Evolutionary conservation across 2,113 vertebrate genomes (phyloP).

Genomic region (Cyprinodon tularosa): DNA sequence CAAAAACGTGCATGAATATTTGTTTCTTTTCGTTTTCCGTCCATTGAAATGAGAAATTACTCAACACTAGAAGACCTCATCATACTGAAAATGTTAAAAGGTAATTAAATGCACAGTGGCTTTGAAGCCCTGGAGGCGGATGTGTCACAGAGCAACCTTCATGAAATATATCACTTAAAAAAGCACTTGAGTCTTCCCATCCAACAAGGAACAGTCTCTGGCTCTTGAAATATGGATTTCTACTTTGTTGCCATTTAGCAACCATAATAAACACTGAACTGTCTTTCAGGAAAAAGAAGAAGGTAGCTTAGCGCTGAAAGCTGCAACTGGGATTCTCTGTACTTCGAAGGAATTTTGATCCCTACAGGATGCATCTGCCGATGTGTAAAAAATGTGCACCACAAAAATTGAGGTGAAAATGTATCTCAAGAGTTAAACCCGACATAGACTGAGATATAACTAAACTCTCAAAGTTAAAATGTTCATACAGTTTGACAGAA

Average conservation of each 20-base stretch:
- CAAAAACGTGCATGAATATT: neutral
- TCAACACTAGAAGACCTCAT: constrained; percentile 15
- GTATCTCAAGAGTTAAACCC: constrained; percentile 3
- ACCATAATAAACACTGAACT: constrained; percentile 23
- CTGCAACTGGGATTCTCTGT: constrained; percentile 25
- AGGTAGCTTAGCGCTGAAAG: constrained; percentile 10
- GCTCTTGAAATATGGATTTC: constrained; percentile 48
- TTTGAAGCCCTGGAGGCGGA: neutral
- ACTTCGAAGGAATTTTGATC: constrained; percentile 33
- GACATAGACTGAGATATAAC: neutral
- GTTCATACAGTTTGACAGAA: neutral
- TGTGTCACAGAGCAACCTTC: constrained; percentile 22
- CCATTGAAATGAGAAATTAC: neutral
- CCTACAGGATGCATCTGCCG: constrained; percentile 40
- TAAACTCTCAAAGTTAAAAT: neutral
- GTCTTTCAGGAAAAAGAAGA: constrained; percentile 4
- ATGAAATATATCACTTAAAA: constrained; percentile 33
- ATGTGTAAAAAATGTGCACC: constrained; percentile 16
- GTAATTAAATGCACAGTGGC: constrained; percentile 39
- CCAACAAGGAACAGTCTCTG: constrained; percentile 44
- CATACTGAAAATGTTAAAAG: constrained; percentile 33
- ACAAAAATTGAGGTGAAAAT: neutral
- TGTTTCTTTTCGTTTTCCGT: neutral
- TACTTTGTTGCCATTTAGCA: constrained; percentile 40
- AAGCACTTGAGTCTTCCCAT: constrained; percentile 4